Conservation (phyloP, 2,113 vertebrate genomes). For the Nerophis ophidion region DNA sequence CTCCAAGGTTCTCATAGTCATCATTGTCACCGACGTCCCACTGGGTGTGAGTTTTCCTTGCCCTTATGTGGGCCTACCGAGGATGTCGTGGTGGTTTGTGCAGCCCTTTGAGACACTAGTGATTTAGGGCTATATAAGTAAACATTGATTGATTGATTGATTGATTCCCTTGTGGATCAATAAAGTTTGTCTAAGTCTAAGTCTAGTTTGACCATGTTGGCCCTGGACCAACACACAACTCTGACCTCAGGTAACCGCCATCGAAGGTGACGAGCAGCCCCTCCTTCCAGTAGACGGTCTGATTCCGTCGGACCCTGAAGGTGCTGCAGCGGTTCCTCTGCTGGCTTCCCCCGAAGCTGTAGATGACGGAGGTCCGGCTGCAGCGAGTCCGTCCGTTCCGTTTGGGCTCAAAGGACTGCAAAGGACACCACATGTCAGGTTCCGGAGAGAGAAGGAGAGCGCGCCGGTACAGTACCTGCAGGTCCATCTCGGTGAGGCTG, state of each 20-base stretch:
- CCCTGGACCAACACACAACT: neutral
- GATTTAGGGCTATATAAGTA: too few relatives aligned
- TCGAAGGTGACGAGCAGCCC: constrained; percentile 84
- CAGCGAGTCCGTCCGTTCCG: constrained; percentile 68
- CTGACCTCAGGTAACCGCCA: constrained; percentile 92
- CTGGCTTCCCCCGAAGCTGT: constrained; percentile 85
- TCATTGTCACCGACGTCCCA: too few relatives aligned
- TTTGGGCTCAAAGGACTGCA: constrained; percentile 84
- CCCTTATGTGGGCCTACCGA: too few relatives aligned
- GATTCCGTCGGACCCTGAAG: constrained; percentile 82
- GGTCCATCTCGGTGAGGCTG: constrained; percentile 92
- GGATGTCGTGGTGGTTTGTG: too few relatives aligned
- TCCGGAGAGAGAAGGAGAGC: neutral
- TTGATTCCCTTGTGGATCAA: too few relatives aligned
- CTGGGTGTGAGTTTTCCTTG: too few relatives aligned
- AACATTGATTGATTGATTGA: too few relatives aligned
- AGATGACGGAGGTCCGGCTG: constrained; percentile 78
- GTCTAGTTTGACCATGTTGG: too few relatives aligned
- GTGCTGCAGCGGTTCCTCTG: constrained; percentile 90
- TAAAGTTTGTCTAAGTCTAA: too few relatives aligned
- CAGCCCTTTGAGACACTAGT: too few relatives aligned
- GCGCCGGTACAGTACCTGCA: constrained; percentile 79
- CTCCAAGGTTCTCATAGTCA: too few relatives aligned
- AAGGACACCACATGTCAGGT: constrained; percentile 1
- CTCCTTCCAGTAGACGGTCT: constrained; percentile 78